A percentile compares a stretch with the other conserved stretches of the same genome.
Conservation (phyloP, 2,113 vertebrate genomes). For the Chiloscyllium plagiosum region DNA sequence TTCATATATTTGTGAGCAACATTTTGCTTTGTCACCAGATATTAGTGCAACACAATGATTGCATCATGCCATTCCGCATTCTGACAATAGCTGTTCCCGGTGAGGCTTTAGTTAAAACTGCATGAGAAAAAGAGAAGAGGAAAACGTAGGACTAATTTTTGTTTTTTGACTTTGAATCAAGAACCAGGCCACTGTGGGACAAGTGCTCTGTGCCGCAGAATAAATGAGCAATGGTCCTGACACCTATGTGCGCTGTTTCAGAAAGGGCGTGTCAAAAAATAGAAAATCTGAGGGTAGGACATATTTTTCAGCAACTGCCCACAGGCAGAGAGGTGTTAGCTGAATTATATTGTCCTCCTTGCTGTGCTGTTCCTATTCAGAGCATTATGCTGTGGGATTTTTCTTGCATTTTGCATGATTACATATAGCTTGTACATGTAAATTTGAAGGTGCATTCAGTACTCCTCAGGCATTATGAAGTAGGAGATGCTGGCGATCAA, state of each 20-base stretch:
- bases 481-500: too few relatives aligned
- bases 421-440: not conserved
- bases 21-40: too few relatives aligned
- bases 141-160: not conserved
- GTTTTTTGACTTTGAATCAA: conserved; percentile 31
- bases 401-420: not conserved
- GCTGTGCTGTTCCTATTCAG: not conserved
- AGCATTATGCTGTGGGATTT: not conserved
- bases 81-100: not conserved
- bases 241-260: not conserved
- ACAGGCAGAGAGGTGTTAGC: not conserved
- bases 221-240: not conserved
- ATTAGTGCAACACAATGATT: not conserved
- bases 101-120: not conserved
- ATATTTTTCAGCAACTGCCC: conserved; percentile 17
- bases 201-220: not conserved
- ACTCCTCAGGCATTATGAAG: not conserved
- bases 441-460: not conserved
- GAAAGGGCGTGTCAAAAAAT: conserved; percentile 31
- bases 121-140: not conserved
- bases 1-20: not conserved
- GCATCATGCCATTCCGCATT: not conserved
- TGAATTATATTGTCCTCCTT: conserved; percentile 12
- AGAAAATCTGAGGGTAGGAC: conserved; percentile 16
- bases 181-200: conserved; percentile 17